Evolutionary conservation across 1,140 invertebrate species (phyloP).

Genomic region (Drosophila azteca): DNA sequence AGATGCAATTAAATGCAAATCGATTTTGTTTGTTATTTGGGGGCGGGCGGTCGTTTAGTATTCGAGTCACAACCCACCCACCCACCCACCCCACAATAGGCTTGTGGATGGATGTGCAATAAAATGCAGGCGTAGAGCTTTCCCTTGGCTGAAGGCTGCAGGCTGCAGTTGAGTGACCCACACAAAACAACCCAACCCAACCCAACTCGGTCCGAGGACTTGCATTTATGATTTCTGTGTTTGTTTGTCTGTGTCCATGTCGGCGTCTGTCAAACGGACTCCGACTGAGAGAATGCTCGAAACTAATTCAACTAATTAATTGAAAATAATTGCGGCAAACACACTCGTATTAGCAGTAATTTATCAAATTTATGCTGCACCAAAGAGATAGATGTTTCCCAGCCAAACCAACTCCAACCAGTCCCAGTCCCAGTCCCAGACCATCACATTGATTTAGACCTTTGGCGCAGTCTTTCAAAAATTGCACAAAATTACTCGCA

Average conservation of each 20-base stretch:
- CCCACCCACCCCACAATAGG: background rate
- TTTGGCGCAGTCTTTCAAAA: conserved; percentile 40
- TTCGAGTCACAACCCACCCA: conserved; percentile 38
- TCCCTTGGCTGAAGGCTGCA: background rate
- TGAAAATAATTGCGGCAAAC: conserved; percentile 35
- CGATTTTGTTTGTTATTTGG: conserved; percentile 72
- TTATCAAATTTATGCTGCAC: conserved; percentile 9
- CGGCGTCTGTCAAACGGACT: background rate
- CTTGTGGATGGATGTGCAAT: conserved; percentile 1
- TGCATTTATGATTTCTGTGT: background rate
- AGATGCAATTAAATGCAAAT: conserved; percentile 77
- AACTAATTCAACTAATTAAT: conserved; percentile 28
- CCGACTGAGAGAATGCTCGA: background rate
- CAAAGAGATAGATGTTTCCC: background rate
- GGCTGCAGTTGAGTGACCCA: background rate
- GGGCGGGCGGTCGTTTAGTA: background rate
- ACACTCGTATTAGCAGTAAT: conserved; percentile 10
- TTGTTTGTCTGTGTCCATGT: background rate
- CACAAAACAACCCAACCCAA: too few species aligned
- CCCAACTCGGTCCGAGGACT: background rate
- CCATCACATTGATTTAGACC: conserved; percentile 10
- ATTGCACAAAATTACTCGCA: conserved; percentile 63
- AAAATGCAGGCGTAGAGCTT: conserved; percentile 25
- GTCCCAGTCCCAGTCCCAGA: too few species aligned
- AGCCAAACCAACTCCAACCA: too few species aligned